Percentiles rank a stretch among this genome's conserved stretches.
phyloP scores from a whole-genome alignment of 2,797 vertebrate genomes.

The Girardinus metallicus region DNA sequence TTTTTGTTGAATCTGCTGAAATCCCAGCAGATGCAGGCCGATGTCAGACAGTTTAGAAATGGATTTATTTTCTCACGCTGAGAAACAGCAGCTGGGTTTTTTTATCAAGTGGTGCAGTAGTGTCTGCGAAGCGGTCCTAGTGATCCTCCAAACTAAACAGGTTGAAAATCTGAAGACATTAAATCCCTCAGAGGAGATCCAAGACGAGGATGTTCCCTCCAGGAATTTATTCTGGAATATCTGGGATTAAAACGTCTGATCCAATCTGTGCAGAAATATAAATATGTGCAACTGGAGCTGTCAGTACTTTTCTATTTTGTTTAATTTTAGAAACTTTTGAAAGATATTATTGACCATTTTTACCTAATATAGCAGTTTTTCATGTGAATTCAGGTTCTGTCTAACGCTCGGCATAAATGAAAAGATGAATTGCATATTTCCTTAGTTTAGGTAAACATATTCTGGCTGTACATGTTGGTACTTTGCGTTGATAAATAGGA shows the following conservation, averaged over 20 bases:
- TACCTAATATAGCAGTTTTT: background rate
- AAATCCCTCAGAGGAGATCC: background rate
- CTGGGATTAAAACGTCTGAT: background rate
- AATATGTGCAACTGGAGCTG: background rate
- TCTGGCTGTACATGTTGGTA: background rate
- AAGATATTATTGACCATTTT: background rate
- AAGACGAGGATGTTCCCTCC: background rate
- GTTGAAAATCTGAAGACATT: background rate
- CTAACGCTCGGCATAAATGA: background rate
- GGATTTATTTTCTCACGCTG: background rate
- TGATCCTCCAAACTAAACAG: background rate
- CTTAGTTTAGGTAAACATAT: background rate
- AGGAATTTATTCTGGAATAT: background rate
- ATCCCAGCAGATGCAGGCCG: no score
- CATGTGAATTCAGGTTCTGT: background rate
- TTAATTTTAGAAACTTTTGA: background rate
- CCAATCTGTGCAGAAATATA: background rate
- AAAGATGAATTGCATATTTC: background rate
- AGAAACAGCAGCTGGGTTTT: background rate
- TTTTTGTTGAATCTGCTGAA: no score
- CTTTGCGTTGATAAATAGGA: slow-evolving; percentile 10
- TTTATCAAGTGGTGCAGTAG: background rate
- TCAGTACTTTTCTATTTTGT: background rate
- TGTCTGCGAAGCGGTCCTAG: background rate
- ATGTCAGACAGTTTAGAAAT: no score